Conservation (phyloP, 2,888 invertebrate species). For the Ctena decussata region DNA sequence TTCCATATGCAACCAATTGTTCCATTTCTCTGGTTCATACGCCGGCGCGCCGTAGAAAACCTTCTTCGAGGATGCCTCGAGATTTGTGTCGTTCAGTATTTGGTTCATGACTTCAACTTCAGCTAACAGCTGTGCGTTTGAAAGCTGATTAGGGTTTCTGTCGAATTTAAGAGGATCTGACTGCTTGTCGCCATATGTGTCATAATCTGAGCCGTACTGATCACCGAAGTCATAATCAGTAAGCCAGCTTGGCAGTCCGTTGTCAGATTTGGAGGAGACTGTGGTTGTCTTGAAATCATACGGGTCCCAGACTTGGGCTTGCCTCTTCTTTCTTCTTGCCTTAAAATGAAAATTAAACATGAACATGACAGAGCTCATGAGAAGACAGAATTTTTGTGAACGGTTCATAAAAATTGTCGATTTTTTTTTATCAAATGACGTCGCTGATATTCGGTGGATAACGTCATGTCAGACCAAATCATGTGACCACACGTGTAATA, state of each 20-base stretch:
- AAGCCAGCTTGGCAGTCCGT: background rate
- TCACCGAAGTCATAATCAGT: background rate
- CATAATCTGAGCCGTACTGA: too few species aligned
- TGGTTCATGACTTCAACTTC: background rate
- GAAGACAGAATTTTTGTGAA: too few species aligned
- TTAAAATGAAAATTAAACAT: too few species aligned
- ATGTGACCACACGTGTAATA: too few species aligned
- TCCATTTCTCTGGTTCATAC: conserved; percentile 40
- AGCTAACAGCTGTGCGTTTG: background rate
- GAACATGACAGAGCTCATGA: too few species aligned
- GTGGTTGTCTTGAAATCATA: background rate
- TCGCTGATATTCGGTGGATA: too few species aligned
- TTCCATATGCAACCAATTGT: conserved; percentile 4
- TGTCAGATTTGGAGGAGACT: background rate
- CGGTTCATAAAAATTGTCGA: too few species aligned
- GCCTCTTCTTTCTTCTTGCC: background rate
- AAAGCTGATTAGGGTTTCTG: background rate
- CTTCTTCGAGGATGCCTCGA: background rate
- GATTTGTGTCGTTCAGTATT: background rate
- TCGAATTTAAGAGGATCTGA: background rate
- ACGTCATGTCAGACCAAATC: too few species aligned
- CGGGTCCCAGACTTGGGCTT: background rate
- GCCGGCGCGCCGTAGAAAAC: background rate
- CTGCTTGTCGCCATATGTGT: background rate
- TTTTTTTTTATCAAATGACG: too few species aligned